Evolutionary conservation across 2,113 vertebrate genomes (phyloP).

Genomic region (Piaya cayana): DNA sequence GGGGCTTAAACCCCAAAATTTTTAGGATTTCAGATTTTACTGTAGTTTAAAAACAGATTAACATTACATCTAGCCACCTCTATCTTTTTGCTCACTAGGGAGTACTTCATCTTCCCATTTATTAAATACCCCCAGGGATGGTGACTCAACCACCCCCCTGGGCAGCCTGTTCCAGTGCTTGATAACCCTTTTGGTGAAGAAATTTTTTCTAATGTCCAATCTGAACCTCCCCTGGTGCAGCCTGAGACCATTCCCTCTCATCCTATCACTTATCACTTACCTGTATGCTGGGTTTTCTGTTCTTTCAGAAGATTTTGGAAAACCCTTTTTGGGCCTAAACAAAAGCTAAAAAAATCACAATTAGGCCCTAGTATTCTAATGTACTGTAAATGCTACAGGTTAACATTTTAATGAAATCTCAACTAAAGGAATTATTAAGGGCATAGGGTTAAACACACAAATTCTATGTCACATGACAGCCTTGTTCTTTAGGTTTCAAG

Average conservation of each 20-base stretch:
- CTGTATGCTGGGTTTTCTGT: not conserved
- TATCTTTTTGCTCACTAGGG: not conserved
- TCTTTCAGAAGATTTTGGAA: not conserved
- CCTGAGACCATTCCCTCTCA: too few relatives aligned
- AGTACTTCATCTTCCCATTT: too few relatives aligned
- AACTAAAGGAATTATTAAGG: not conserved
- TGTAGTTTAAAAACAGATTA: not conserved
- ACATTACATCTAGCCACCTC: not conserved
- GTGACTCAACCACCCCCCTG: too few relatives aligned
- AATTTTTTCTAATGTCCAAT: too few relatives aligned
- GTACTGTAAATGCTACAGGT: not conserved
- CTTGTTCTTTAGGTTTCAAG: not conserved
- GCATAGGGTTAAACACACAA: accelerated
- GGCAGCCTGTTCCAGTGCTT: too few relatives aligned
- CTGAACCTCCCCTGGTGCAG: too few relatives aligned
- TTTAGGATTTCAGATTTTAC: not conserved
- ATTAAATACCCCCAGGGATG: too few relatives aligned
- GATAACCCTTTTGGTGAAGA: too few relatives aligned
- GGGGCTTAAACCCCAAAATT: not conserved
- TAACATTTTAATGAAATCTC: not conserved
- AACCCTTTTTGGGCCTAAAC: not conserved
- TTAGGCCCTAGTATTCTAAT: not conserved
- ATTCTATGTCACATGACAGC: not conserved
- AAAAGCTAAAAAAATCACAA: not conserved
- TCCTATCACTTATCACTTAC: too few relatives aligned